phyloP scores from a whole-genome alignment of 1,140 invertebrate genomes.

The Plectrocnemia conspersa region DNA sequence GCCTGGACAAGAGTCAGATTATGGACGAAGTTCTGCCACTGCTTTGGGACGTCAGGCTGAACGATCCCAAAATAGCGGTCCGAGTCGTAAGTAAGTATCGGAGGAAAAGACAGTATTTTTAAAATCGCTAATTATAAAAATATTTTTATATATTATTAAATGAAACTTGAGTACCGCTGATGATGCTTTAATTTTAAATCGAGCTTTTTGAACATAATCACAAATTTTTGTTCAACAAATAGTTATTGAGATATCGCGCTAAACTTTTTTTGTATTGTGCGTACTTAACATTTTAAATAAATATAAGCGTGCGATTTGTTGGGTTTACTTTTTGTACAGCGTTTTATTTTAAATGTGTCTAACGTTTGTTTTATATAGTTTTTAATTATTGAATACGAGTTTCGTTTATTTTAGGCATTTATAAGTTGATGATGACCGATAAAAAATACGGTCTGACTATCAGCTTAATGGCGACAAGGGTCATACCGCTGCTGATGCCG shows the following conservation, averaged over 20 bases:
- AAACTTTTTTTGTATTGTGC: no score
- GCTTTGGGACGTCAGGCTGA: conserved; percentile 78
- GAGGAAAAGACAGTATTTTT: neutral
- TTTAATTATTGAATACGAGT: conserved; percentile 7
- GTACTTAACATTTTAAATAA: neutral
- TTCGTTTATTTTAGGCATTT: conserved; percentile 70
- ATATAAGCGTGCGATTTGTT: neutral
- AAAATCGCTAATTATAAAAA: neutral
- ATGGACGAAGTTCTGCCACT: conserved; percentile 89
- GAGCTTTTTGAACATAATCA: no score
- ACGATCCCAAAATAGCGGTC: conserved; percentile 76
- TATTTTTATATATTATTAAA: neutral
- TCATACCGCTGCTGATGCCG: conserved; percentile 88
- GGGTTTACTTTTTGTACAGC: neutral
- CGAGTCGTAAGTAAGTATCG: conserved; percentile 77
- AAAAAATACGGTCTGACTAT: conserved; percentile 89
- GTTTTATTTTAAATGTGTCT: neutral
- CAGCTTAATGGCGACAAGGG: conserved; percentile 87
- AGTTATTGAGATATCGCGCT: no score
- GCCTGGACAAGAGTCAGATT: conserved; percentile 78
- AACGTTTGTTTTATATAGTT: neutral
- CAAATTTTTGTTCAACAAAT: no score
- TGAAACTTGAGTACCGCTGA: neutral
- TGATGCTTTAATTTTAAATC: neutral
- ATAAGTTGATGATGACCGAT: conserved; percentile 85